phyloP scores from a whole-genome alignment of 2,888 invertebrate genomes.

The Beris morrisii region DNA sequence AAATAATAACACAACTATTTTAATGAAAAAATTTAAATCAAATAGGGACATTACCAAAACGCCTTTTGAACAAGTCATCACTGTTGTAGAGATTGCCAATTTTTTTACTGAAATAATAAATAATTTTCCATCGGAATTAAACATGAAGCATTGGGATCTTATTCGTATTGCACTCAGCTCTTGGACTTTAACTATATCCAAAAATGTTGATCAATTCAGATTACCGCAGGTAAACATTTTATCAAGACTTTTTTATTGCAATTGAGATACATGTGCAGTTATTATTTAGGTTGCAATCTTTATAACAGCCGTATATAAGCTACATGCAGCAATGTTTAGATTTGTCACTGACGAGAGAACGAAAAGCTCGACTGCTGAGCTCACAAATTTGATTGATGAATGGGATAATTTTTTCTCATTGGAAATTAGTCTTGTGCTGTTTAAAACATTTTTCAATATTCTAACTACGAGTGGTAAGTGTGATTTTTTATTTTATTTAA shows the following conservation, averaged over 20 bases:
- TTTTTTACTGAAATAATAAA: constrained; percentile 48
- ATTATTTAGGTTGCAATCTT: constrained; percentile 58
- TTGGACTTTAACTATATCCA: constrained; percentile 63
- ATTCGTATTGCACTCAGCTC: constrained; percentile 69
- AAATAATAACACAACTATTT: constrained; percentile 1
- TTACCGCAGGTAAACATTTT: constrained; percentile 54
- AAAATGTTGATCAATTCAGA: constrained; percentile 53
- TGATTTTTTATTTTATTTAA: too few relatives aligned
- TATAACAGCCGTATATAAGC: constrained; percentile 58
- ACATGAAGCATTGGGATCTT: constrained; percentile 70
- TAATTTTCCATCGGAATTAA: constrained; percentile 49
- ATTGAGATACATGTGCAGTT: background rate
- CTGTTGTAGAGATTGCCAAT: constrained; percentile 50
- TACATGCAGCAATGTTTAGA: constrained; percentile 58
- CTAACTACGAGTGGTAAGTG: constrained; percentile 39
- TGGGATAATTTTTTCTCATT: constrained; percentile 78
- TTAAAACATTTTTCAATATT: constrained; percentile 49
- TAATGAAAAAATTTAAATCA: constrained; percentile 6
- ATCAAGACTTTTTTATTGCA: background rate
- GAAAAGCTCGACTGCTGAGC: constrained; percentile 51
- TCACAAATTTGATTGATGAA: constrained; percentile 59
- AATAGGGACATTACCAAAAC: constrained; percentile 38
- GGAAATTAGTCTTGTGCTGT: constrained; percentile 58
- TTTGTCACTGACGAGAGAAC: constrained; percentile 55
- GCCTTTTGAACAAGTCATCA: constrained; percentile 44